Evolutionary conservation across 2,888 invertebrate genomes (phyloP).

Genomic region (Erannis defoliaria): DNA sequence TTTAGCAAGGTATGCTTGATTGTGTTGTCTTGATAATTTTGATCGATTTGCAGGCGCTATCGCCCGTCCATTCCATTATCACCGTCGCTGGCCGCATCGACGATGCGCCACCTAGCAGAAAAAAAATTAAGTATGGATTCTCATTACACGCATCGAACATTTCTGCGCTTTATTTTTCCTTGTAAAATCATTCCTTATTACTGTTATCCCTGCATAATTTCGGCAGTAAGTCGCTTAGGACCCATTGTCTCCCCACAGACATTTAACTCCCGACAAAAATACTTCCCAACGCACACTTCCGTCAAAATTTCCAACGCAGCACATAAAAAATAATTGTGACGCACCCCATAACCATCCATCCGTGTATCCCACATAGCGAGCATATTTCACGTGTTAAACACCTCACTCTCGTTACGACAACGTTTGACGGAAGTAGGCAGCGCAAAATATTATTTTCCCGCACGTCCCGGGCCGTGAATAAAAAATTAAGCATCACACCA

Average conservation of each 20-base stretch:
- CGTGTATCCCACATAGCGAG: constrained; percentile 11
- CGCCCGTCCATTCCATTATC: too few relatives aligned
- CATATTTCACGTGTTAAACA: constrained; percentile 28
- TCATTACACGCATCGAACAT: too few relatives aligned
- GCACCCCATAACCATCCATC: constrained; percentile 13
- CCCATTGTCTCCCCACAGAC: constrained; percentile 14
- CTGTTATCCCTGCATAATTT: not conserved
- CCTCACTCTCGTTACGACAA: constrained; percentile 17
- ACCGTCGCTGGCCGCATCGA: too few relatives aligned
- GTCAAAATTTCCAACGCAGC: constrained; percentile 12
- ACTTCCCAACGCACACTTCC: not conserved
- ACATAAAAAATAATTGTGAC: constrained; percentile 33
- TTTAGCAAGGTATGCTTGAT: too few relatives aligned
- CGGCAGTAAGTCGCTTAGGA: not conserved
- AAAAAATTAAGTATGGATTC: too few relatives aligned
- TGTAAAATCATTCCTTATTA: not conserved
- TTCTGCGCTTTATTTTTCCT: too few relatives aligned
- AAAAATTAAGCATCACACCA: constrained; percentile 42
- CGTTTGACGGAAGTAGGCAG: constrained; percentile 12
- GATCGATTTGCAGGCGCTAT: too few relatives aligned
- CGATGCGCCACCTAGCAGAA: too few relatives aligned
- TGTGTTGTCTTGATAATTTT: too few relatives aligned
- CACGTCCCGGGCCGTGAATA: constrained; percentile 35
- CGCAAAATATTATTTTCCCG: constrained; percentile 14
- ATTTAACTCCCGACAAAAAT: constrained; percentile 15